Conservation (phyloP, 1,140 invertebrate species). For the Drosophila virilis region DNA sequence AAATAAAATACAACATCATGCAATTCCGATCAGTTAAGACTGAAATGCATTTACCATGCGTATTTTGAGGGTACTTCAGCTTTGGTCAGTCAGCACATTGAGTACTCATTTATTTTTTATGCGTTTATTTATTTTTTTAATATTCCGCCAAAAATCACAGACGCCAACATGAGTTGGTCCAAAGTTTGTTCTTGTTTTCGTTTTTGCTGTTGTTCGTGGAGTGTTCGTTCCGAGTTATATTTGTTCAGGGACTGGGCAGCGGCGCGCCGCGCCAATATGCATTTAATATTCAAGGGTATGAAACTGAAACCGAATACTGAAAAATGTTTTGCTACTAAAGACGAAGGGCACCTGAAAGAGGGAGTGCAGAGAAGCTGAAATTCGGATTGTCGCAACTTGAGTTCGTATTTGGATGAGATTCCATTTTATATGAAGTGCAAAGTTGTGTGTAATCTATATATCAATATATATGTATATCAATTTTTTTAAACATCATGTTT, state of each 20-base stretch:
- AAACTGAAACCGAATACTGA: slow-evolving; percentile 31
- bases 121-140: slow-evolving; percentile 29
- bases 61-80: slow-evolving; percentile 44
- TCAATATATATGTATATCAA: no score
- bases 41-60: slow-evolving; percentile 41
- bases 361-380: neutral
- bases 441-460: no score
- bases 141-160: slow-evolving; percentile 43
- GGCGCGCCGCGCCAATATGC: slow-evolving; percentile 67
- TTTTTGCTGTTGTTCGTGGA: slow-evolving; percentile 32
- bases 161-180: slow-evolving; percentile 45
- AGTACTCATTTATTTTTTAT: slow-evolving; percentile 29
- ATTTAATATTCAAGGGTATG: slow-evolving; percentile 56
- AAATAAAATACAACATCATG: slow-evolving; percentile 34
- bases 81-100: slow-evolving; percentile 34
- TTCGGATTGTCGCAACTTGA: neutral
- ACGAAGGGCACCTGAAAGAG: neutral
- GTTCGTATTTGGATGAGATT: neutral
- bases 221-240: slow-evolving; percentile 49
- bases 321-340: neutral
- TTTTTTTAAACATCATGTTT: no score
- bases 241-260: slow-evolving; percentile 49
- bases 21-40: slow-evolving; percentile 47
- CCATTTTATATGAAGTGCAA: neutral
- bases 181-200: slow-evolving; percentile 27